Conservation (phyloP, 2,888 invertebrate genomes). For the Nomada fabriciana region DNA sequence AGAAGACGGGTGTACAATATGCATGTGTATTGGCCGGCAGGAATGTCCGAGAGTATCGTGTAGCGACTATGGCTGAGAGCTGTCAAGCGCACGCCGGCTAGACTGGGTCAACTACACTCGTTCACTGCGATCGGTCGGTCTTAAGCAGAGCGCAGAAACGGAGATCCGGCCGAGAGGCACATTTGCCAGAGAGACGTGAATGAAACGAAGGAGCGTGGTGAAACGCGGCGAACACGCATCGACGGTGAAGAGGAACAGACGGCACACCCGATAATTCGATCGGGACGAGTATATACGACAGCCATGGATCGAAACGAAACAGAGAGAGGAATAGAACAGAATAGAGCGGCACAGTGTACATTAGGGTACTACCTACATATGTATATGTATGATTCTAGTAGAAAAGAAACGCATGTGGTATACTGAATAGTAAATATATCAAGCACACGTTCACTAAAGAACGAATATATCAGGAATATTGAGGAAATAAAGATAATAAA, state of each 20-base stretch:
- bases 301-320: background rate
- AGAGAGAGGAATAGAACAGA: background rate
- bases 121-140: constrained; percentile 48
- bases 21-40: background rate
- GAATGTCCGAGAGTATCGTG: constrained; percentile 37
- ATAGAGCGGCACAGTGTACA: background rate
- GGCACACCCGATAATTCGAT: constrained; percentile 40
- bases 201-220: constrained; percentile 53
- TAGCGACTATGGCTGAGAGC: constrained; percentile 51
- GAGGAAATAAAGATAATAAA: background rate
- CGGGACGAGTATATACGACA: background rate
- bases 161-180: constrained; percentile 50
- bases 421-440: too few species aligned
- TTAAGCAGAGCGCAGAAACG: constrained; percentile 42
- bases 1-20: background rate
- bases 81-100: constrained; percentile 70
- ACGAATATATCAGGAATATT: too few species aligned
- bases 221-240: background rate
- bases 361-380: background rate
- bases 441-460: too few species aligned
- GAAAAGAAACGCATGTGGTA: constrained; percentile 6
- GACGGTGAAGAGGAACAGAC: background rate
- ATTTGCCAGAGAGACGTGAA: constrained; percentile 65
- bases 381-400: background rate
- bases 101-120: constrained; percentile 56